Evolutionary conservation across 2,113 vertebrate species (phyloP).

Genomic region (Hippolais icterina): DNA sequence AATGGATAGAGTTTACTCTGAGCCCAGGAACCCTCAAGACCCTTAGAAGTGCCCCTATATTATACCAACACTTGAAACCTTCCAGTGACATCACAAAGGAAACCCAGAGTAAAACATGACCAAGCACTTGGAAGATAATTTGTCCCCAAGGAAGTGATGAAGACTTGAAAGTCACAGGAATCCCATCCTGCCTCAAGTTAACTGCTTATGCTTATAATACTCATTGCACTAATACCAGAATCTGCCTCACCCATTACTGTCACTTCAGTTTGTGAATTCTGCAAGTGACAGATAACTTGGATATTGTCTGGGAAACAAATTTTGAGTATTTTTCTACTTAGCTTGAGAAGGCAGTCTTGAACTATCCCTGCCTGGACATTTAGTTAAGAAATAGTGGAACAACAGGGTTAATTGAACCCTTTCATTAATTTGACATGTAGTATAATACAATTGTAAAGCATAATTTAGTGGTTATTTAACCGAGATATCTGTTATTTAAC

Average conservation of each 20-base stretch:
- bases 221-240: background rate
- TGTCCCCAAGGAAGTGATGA: background rate
- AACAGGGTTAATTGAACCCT: background rate
- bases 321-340: background rate
- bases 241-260: background rate
- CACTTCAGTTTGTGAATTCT: background rate
- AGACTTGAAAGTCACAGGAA: background rate
- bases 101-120: background rate
- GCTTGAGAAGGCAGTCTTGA: background rate
- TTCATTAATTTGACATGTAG: background rate
- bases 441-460: background rate
- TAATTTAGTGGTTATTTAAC: background rate
- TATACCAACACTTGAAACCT: background rate
- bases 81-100: background rate
- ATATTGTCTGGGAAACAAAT: background rate
- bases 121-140: background rate
- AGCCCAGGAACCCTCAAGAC: background rate
- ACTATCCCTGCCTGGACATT: background rate
- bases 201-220: background rate
- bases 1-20: background rate
- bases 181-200: background rate
- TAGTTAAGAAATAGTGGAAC: background rate
- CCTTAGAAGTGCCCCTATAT: background rate
- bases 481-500: background rate
- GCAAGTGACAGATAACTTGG: background rate